Evolutionary conservation across 2,113 vertebrate genomes (phyloP), one percentile per base, ranked within the genome.

Genomic region (Ciconia boyciana): DNA sequence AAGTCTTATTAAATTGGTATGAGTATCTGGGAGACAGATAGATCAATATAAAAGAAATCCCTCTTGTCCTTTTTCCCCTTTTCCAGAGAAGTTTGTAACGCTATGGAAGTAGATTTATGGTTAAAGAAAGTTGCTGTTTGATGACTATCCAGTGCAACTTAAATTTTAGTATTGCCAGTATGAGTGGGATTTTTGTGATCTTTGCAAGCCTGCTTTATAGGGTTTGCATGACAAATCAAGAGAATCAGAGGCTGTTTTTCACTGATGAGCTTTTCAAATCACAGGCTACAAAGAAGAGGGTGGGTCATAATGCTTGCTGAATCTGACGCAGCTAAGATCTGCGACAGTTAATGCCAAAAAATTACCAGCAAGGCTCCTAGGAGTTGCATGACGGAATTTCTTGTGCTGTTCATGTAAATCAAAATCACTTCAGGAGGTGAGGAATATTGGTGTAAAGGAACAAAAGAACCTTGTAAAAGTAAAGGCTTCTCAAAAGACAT

Each of bases 261-360:
- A 22, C 78, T 68, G 85, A 78, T 46, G 65, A 87, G 77, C 77
- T 91, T 91, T 76, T 85, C 80, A 89, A 65, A 91, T 87, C 91
- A 32, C 52, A 82, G 70, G 39, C 39, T 87, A 8, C 74, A 64
- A 44, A 44, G 80, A 84, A 71, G 60, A 87, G 34, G 41, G 49
- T 55, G 65, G 31, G 28, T 94, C 48, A 24, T 69, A 76, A 79
- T 49, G 70, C 89, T 94, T 92, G n/a, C 86, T 89, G 90, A 89
- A 89, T 93, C 61, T 91, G 81, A 94, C 82, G 69, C 89, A 92
- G 48, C 92, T 83, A 52, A 62, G 94, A 87, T 90, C 76, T 71
- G 69, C 91, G 86, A n/a, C 34, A 82, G 68, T 41, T 84, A 52
- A 89, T 92, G 72, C 17, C 43, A 69, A 49, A 94, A 91, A 91